Conservation (phyloP, 1,140 invertebrate genomes). For the Papilio polyxenes region DNA sequence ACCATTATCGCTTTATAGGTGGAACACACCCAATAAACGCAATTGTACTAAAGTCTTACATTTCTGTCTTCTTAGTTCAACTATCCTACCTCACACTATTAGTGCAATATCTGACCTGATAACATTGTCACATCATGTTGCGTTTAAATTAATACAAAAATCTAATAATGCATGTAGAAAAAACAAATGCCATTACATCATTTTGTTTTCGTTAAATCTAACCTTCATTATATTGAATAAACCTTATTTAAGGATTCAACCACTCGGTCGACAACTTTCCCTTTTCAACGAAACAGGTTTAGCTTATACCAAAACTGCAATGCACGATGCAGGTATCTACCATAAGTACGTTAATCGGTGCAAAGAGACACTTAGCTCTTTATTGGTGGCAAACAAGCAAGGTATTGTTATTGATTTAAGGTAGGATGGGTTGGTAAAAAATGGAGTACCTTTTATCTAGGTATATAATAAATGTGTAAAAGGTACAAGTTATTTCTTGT, state of each 20-base stretch:
- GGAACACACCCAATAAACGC: too few relatives aligned
- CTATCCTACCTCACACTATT: too few relatives aligned
- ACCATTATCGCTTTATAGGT: too few relatives aligned
- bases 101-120: too few relatives aligned
- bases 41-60: too few relatives aligned
- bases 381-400: not conserved
- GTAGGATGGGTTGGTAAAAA: not conserved
- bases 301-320: not conserved
- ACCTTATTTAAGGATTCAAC: not conserved
- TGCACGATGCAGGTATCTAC: not conserved
- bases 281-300: slow-evolving; percentile 2
- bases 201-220: not conserved
- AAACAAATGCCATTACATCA: not conserved
- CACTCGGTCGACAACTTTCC: slow-evolving; percentile 5
- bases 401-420: too few relatives aligned
- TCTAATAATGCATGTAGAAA: not conserved
- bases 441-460: not conserved
- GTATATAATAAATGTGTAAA: too few relatives aligned
- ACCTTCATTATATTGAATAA: slow-evolving; percentile 13
- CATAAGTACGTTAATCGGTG: not conserved
- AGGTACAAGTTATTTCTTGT: too few relatives aligned
- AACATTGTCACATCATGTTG: too few relatives aligned
- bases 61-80: too few relatives aligned
- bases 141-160: not conserved
- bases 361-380: not conserved